Evolutionary conservation across 1,140 invertebrate genomes (phyloP).

Genomic region (Meteorus sp.): DNA sequence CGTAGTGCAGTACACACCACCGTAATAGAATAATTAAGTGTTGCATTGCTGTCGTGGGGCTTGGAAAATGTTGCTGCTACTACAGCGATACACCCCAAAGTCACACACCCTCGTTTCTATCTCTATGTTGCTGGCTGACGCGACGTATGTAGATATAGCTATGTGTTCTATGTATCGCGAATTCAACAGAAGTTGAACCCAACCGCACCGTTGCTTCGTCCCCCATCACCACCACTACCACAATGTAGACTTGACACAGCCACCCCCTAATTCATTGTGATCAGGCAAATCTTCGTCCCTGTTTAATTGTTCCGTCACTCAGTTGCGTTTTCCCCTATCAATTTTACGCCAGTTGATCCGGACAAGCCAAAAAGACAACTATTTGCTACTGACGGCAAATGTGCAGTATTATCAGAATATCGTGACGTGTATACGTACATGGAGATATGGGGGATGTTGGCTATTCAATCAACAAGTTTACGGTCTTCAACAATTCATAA

Average conservation of each 20-base stretch:
- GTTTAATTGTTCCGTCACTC: constrained; percentile 19
- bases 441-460: no score
- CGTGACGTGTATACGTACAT: neutral
- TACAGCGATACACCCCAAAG: neutral
- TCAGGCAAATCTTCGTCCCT: constrained; percentile 17
- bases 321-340: neutral
- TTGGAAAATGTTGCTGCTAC: neutral
- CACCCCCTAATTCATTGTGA: constrained; percentile 13
- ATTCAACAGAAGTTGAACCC: constrained; percentile 10
- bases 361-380: neutral
- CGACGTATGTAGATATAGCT: no score
- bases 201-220: constrained; percentile 10
- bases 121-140: neutral
- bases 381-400: no score
- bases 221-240: neutral
- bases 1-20: constrained; percentile 18
- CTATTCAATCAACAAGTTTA: no score
- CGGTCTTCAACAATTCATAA: no score
- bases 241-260: constrained; percentile 2
- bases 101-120: constrained; percentile 2
- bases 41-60: constrained; percentile 21
- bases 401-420: neutral
- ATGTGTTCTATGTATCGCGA: no score
- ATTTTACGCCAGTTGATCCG: constrained; percentile 18
- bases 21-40: constrained; percentile 32